phyloP scores from a whole-genome alignment of 1,140 invertebrate species.

The Rhopalosiphum padi region DNA sequence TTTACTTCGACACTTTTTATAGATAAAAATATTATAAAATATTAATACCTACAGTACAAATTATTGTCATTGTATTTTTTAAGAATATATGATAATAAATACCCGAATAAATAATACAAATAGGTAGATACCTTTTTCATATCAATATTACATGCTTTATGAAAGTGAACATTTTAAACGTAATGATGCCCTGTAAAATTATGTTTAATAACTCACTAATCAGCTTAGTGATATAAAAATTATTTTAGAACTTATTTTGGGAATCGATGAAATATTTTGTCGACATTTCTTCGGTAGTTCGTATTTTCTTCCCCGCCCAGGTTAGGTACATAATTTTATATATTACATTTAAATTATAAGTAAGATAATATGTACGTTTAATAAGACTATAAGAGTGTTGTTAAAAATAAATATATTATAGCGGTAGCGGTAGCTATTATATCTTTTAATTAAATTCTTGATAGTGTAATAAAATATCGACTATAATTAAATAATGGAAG shows the following conservation, averaged over 20 bases:
- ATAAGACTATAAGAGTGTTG: background rate
- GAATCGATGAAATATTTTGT: background rate
- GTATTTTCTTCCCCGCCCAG: background rate
- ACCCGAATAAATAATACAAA: too few relatives aligned
- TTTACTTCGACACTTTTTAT: background rate
- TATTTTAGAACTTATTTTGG: background rate
- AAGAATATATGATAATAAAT: too few relatives aligned
- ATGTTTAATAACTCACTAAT: too few relatives aligned
- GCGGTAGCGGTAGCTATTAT: background rate
- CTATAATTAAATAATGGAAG: background rate
- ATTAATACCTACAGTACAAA: background rate
- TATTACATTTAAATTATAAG: background rate
- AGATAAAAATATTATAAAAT: background rate
- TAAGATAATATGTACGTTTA: background rate
- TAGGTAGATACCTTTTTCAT: too few relatives aligned
- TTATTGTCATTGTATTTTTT: background rate
- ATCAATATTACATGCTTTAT: too few relatives aligned
- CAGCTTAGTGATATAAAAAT: too few relatives aligned
- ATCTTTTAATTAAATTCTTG: background rate
- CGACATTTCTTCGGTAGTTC: background rate
- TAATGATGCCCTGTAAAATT: too few relatives aligned
- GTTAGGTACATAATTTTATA: background rate
- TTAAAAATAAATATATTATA: background rate
- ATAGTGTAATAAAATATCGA: background rate
- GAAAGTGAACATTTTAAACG: too few relatives aligned